These are phyloP conservation scores for Nemapogon koenigi DNA, from an alignment of 2,888 invertebrate species.

Conservation along the genomic window DNA sequence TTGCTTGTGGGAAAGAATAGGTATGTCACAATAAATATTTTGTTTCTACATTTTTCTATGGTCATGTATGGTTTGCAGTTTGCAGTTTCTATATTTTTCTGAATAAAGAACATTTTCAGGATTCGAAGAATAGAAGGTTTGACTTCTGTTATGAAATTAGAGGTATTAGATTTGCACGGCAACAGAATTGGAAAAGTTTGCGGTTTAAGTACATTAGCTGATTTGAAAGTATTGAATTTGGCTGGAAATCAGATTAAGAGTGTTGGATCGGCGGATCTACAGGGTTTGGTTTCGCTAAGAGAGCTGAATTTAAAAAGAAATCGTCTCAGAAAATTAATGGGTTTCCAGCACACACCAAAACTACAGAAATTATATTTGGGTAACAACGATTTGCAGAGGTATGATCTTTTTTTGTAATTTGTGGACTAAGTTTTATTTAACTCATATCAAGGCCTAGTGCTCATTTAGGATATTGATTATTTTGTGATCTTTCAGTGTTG, in stretches of 20 bases:
- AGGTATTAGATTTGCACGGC: slow-evolving; percentile 92
- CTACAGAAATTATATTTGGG: slow-evolving; percentile 82
- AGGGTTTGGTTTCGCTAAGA: slow-evolving; percentile 77
- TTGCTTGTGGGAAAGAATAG: slow-evolving; percentile 92
- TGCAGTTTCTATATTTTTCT: no score
- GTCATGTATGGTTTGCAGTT: no score
- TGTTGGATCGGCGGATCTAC: slow-evolving; percentile 78
- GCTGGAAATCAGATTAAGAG: slow-evolving; percentile 89
- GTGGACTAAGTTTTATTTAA: not conserved
- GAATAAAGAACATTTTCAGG: no score
- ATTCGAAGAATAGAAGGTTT: slow-evolving; percentile 82
- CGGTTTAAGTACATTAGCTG: slow-evolving; percentile 72
- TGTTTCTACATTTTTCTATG: no score
- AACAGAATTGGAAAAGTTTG: slow-evolving; percentile 82
- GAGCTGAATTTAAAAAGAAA: slow-evolving; percentile 91
- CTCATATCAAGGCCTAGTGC: not conserved
- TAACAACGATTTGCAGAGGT: slow-evolving; percentile 76
- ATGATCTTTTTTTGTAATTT: slow-evolving; percentile 13
- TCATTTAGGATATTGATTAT: not conserved
- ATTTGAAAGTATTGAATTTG: slow-evolving; percentile 89
- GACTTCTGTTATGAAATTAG: slow-evolving; percentile 74
- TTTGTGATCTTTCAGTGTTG: slow-evolving; percentile 66
- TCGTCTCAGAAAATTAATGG: slow-evolving; percentile 77
- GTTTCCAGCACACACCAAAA: slow-evolving; percentile 79
- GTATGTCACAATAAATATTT: slow-evolving; percentile 37